Evolutionary conservation across 1,140 invertebrate genomes (phyloP).

Genomic region (Pseudomyrmex gracilis): DNA sequence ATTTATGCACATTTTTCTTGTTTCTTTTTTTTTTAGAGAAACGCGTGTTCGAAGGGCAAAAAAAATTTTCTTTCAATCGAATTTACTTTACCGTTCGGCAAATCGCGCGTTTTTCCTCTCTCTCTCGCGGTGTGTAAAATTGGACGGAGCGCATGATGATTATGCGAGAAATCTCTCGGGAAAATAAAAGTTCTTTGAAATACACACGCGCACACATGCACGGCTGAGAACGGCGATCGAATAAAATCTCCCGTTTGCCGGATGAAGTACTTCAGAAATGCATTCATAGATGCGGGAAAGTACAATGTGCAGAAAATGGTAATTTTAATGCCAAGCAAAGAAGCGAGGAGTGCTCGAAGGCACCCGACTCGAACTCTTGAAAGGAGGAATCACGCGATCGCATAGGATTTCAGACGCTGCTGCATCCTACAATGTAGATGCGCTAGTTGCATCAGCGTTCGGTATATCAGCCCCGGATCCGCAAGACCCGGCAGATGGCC

Average conservation of each 20-base stretch:
- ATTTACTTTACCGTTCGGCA: too few species aligned
- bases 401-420: slow-evolving; percentile 63
- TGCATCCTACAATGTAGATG: slow-evolving; percentile 56
- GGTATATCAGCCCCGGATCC: neutral
- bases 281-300: slow-evolving; percentile 4
- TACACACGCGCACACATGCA: neutral
- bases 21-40: neutral
- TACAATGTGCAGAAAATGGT: slow-evolving; percentile 58
- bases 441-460: slow-evolving; percentile 30
- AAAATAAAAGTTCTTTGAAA: neutral
- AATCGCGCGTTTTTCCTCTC: too few species aligned
- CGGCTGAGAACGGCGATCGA: neutral
- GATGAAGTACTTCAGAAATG: slow-evolving; percentile 5
- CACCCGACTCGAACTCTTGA: slow-evolving; percentile 50
- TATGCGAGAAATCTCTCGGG: neutral
- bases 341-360: slow-evolving; percentile 23
- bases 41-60: neutral
- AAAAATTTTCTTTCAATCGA: neutral
- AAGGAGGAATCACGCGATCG: slow-evolving; percentile 70
- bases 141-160: neutral
- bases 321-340: slow-evolving; percentile 63
- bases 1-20: neutral
- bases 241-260: neutral
- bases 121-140: neutral
- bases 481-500: slow-evolving; percentile 31